Base-by-base conservation (phyloP, 2,113 vertebrate species). In the Ammodytes marinus region DNA sequence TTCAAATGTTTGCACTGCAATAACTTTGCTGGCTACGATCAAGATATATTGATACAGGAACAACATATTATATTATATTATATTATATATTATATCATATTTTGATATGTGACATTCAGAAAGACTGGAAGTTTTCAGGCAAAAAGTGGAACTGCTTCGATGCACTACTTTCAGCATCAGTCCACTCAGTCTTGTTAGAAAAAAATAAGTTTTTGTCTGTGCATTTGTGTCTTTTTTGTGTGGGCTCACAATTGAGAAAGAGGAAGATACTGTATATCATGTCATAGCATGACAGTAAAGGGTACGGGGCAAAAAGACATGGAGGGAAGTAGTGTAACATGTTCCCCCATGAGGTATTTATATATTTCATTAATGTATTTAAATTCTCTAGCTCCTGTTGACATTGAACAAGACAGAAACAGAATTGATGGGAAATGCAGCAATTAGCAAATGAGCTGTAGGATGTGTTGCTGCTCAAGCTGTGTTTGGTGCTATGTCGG, bases 401-500 rank as follows among this genome's bases (percentile, higher is more conserved):
- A 97, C 96, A 96, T 95, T 92, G 95, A 97, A 96, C 94, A 96
- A 96, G 97, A 96, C 96, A 96, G 95, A 96, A 95, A 92, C 95
- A 96, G 96, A 98, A 99, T 97, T 97, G 96, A 97, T 97, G 96
- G 96, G 95, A 96, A 97, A 97, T 96, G 96, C 95, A 93, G 97
- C 97, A 99, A 99, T 99, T 99, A 99, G 97, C 97, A 99, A 99
- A 99, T 99, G 97, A 99, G 97, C 96, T 97, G 95, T 95, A 95
- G 94, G 88, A 96, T 93, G 85, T 96, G 97, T 96, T 96, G 96
- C 96, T 94, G 95, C 96, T 90, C 1, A 67, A 80, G 88, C 80
- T 54, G 88, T 80, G 88, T 89, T 91, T 68, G 85, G 85, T 80
- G 87, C 88, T 82, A 85, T 52, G 63, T 80, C 12, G 83, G 83